Base-by-base conservation (phyloP, 2,888 invertebrate genomes). In the Hipparchia sbordonii region DNA sequence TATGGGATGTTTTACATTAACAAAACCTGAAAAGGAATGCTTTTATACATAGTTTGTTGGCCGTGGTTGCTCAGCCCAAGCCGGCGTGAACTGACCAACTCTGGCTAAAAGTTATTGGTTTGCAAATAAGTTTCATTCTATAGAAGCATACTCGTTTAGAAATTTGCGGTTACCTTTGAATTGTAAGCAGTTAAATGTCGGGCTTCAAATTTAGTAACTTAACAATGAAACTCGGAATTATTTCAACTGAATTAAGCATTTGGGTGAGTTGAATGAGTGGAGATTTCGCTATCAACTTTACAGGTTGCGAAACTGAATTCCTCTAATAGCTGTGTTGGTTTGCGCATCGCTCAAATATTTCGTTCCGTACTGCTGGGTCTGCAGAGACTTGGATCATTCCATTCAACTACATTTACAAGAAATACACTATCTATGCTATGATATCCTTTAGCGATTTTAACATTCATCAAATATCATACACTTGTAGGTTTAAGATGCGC, bases 131-230 rank as follows among this genome's bases (percentile, higher is more conserved):
- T 92, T 91, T 86, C 84, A 84, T 89, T 89, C 89, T 89, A 89
- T 89, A 87, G 87, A 85, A 83, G 84, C 89, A 89, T 87, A 90
- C 89, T 91, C 90, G 87, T 91, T 89, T 87, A 88, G 81, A 91
- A 91, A 89, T 91, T 91, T 91, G 92, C 86, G 92, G 92, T 90
- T 91, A 91, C 92, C 92, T 92, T 91, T 92, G 92, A 91, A 92
- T 90, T 90, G 91, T 92, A 92, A 92, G 92, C 91, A 91, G 91
- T 91, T 91, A 90, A 91, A 92, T 90, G 92, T 91, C 89, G 87
- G 90, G 89, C 87, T 90, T 87, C 87, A 89, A 91, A 89, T 92
- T 92, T 90, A 83, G 87, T 85, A 91, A 91, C 90, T 89, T 88
- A 91, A 92, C 92, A 92, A 92, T 91, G 86, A 91, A 89, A 91